Evolutionary conservation across 2,888 invertebrate species (phyloP).

Genomic region (Acleris literana): DNA sequence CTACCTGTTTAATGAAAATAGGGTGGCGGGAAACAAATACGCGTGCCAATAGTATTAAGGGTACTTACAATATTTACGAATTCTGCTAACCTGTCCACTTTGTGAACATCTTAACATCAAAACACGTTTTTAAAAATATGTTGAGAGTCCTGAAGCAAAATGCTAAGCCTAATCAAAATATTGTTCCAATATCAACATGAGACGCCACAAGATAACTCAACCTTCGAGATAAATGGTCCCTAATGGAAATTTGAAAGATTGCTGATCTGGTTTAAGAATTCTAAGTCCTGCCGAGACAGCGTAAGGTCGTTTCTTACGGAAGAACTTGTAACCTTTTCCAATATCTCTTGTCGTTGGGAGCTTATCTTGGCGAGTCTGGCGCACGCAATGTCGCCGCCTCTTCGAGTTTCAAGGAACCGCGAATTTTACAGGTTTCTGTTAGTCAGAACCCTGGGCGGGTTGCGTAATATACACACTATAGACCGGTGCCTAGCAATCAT

Average conservation of each 20-base stretch:
- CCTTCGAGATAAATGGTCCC: not conserved
- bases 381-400: slow-evolving; percentile 59
- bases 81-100: too few relatives aligned
- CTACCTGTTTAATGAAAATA: slow-evolving; percentile 48
- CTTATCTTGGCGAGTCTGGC: slow-evolving; percentile 57
- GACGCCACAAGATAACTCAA: slow-evolving; percentile 12
- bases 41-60: slow-evolving; percentile 20
- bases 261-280: not conserved
- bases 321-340: slow-evolving; percentile 51
- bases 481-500: slow-evolving; percentile 51
- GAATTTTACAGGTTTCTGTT: slow-evolving; percentile 55
- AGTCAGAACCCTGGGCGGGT: slow-evolving; percentile 45
- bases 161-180: not conserved
- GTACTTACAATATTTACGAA: too few relatives aligned
- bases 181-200: slow-evolving; percentile 11
- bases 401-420: slow-evolving; percentile 49
- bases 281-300: not conserved
- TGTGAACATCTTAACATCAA: too few relatives aligned
- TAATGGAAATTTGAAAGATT: slow-evolving; percentile 12
- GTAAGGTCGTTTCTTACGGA: slow-evolving; percentile 1
- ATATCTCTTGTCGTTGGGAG: slow-evolving; percentile 56
- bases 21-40: slow-evolving; percentile 44
- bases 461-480: slow-evolving; percentile 55
- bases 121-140: too few relatives aligned
- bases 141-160: not conserved